These are phyloP conservation scores for human DNA, from an alignment of 2,113 vertebrate genomes.

Conservation along the genomic window GRCh38 chr9:89938501-89939000, in stretches of 20 bases:
- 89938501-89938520: background rate
- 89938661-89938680: background rate
- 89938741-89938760: background rate
- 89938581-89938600: background rate
- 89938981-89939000: background rate
- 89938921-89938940: background rate
- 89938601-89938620: background rate
- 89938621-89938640: no score
- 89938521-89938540: background rate
- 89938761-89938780: background rate
- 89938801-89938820: background rate
- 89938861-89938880: background rate
- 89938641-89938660: no score
- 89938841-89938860: background rate
- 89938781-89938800: background rate
- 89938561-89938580: background rate
- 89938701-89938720: background rate
- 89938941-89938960: background rate
- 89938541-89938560: background rate
- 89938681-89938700: background rate
- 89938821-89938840: background rate
- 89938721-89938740: background rate
- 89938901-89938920: background rate
- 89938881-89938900: background rate
- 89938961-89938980: background rate